Percentiles rank a stretch among this genome's conserved stretches.
These are phyloP conservation scores for Petrocephalus sullivani DNA, from an alignment of 2,797 vertebrate species.

Conservation along the genomic window DNA sequence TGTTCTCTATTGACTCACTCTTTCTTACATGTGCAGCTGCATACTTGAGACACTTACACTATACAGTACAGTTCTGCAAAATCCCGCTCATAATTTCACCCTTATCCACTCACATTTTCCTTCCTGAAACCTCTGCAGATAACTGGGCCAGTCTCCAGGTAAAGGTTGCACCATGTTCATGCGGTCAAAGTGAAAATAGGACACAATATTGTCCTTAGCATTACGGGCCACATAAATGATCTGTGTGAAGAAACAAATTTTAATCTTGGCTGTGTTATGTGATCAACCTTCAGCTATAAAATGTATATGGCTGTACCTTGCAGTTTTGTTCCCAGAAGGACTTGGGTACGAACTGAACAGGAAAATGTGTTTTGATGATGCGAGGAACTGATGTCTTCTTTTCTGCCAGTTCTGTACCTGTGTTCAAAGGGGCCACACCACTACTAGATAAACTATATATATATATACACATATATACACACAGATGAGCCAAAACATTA, in stretches of 20 bases:
- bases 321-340: constrained; percentile 33
- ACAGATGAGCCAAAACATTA: not conserved
- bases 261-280: not conserved
- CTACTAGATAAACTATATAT: not conserved
- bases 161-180: constrained; percentile 69
- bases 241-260: constrained; percentile 36
- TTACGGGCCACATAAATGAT: constrained; percentile 78
- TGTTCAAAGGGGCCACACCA: not conserved
- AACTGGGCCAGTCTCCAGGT: constrained; percentile 66
- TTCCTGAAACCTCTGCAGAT: constrained; percentile 48
- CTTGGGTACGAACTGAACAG: constrained; percentile 30
- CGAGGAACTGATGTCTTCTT: constrained; percentile 23
- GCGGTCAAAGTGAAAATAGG: constrained; percentile 76
- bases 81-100: not conserved
- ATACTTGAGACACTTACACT: not conserved
- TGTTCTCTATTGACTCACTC: not conserved
- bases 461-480: not conserved
- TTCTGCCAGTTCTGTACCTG: constrained; percentile 12
- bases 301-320: constrained; percentile 12
- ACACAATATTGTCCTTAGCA: constrained; percentile 77
- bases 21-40: not conserved
- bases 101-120: constrained; percentile 50
- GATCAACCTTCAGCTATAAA: not conserved
- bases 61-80: no score
- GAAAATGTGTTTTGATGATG: constrained; percentile 30